These are phyloP conservation scores for Sturnus vulgaris DNA, from an alignment of 2,113 vertebrate species.

Conservation along the genomic window DNA sequence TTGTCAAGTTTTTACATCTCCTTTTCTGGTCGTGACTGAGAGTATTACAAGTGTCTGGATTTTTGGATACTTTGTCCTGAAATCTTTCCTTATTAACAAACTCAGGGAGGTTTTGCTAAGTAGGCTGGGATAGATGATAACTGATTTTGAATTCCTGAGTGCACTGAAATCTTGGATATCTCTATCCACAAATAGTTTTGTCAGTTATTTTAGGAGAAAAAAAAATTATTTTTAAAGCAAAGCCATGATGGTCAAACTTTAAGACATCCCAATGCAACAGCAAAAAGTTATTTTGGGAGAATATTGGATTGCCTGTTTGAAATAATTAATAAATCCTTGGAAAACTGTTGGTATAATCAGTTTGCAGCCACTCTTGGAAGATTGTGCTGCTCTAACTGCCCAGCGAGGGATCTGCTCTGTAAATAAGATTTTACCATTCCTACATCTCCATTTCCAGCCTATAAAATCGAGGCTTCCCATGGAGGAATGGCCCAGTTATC, in stretches of 20 bases:
- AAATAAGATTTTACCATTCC: background rate
- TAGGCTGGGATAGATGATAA: background rate
- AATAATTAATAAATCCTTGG: background rate
- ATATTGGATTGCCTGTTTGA: background rate
- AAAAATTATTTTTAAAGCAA: background rate
- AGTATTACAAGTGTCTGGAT: background rate
- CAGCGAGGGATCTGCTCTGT: background rate
- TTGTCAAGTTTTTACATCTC: background rate
- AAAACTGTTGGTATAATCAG: background rate
- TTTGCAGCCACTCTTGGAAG: background rate
- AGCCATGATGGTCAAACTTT: background rate
- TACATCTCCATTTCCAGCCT: background rate
- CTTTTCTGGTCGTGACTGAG: background rate
- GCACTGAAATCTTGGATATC: background rate
- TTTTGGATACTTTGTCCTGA: background rate
- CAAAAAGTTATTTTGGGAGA: background rate
- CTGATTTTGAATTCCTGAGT: background rate
- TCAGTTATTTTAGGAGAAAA: background rate
- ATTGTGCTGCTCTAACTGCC: background rate
- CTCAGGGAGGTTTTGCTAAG: background rate
- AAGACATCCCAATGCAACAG: background rate
- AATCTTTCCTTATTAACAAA: background rate
- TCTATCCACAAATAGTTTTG: background rate
- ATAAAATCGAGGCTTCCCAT: background rate
- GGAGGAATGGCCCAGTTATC: background rate